Base-by-base conservation (phyloP, 2,113 vertebrate genomes). In the Formicarius rufipectus region DNA sequence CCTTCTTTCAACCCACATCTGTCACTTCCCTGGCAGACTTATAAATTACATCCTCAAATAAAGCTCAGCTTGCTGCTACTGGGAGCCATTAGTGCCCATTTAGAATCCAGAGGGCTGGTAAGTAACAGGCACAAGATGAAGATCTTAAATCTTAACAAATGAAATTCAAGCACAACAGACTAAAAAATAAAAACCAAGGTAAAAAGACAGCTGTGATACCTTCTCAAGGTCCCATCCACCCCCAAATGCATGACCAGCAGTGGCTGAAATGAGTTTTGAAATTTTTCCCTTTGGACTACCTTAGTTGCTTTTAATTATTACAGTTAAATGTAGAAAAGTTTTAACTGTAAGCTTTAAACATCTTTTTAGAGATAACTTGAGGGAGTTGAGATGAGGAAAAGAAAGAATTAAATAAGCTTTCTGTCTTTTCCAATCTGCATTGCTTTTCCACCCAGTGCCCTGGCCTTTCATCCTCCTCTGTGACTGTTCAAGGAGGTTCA, bases 251-350 rank as follows among this genome's bases (percentile, higher is more conserved):
- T 52, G 58, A 82, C 49, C 42, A 89, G 42, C 58, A 93, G 71
- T 33, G 33, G 63, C 0, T 92, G 77, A 87, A 92, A 89, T 52
- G 40, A 58, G 69, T 60, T 58, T 28, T 77, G 74, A 89, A 60
- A 42, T 47, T 25, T 49, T 72, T 58, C 45, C 49, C 83, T 59
- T 84, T 84, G 64, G 85, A 93, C 25, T 86, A 69, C 44, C 76
- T 64, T 42, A 78, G 75, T 83, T 93, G 69, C 64, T 95, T 87
- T 89, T 90, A 95, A 94, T 94, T 94, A 86, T 90, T 93, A 80
- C 40, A 88, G 72, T 50, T 92, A 93, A 88, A 96, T 89, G 84
- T 60, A 92, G 92, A 60, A 92, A 90, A 94, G 77, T 95, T 93
- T 90, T 81, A 84, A 72, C 77, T 87, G 52, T 22, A 68, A 82